A percentile compares a stretch with the other conserved stretches of the same genome.
These are phyloP conservation scores for Chelon auratus DNA, from an alignment of 2,797 vertebrate species.

Conservation along the genomic window DNA sequence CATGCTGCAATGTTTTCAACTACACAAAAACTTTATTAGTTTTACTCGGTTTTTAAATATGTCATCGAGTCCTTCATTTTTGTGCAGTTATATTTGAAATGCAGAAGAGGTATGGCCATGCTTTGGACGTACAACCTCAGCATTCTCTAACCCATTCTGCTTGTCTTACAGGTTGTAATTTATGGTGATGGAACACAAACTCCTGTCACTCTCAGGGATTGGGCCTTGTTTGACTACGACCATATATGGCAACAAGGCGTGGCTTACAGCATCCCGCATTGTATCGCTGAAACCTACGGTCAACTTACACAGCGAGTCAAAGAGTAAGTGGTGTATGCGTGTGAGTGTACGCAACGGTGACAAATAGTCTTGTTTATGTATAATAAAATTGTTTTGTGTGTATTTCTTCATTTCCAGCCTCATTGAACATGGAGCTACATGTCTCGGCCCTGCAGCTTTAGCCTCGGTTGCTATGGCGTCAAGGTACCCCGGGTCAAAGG, in stretches of 20 bases:
- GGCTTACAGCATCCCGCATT: slow-evolving; percentile 77
- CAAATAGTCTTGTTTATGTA: no score
- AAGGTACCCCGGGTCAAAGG: slow-evolving; percentile 85
- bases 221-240: slow-evolving; percentile 83
- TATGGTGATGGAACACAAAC: slow-evolving; percentile 82
- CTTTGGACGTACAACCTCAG: neutral
- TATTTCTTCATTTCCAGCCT: slow-evolving; percentile 64
- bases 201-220: slow-evolving; percentile 80
- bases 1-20: no score
- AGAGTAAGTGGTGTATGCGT: slow-evolving; percentile 71
- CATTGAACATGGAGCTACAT: slow-evolving; percentile 82
- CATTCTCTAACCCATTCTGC: neutral
- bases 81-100: no score
- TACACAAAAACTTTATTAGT: no score
- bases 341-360: neutral
- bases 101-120: no score
- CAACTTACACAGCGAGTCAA: slow-evolving; percentile 71
- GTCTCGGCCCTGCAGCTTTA: slow-evolving; percentile 83
- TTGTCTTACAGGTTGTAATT: slow-evolving; percentile 78
- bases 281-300: slow-evolving; percentile 79
- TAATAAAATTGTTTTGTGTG: neutral
- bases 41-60: no score
- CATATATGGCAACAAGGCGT: slow-evolving; percentile 76
- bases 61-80: no score
- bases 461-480: slow-evolving; percentile 85